Evolutionary conservation across 2,113 vertebrate species (phyloP).

Genomic region (Nothocercus julius): DNA sequence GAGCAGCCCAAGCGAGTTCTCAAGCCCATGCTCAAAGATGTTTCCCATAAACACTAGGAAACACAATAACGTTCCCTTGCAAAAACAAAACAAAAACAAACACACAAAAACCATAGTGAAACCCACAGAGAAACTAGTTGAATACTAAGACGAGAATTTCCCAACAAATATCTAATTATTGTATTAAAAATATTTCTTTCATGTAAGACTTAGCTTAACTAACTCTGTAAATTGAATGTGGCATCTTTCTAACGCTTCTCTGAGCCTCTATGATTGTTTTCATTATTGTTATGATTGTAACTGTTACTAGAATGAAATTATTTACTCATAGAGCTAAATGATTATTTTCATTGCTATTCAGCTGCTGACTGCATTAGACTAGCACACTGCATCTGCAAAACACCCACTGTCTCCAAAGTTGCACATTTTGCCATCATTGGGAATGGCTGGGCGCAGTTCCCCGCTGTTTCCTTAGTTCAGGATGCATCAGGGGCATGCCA

Average conservation of each 20-base stretch:
- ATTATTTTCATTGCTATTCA: constrained; percentile 67
- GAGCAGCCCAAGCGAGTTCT: not conserved
- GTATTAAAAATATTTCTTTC: constrained; percentile 58
- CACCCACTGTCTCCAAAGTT: not conserved
- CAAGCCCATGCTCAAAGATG: not conserved
- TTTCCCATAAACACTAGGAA: not conserved
- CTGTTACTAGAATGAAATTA: constrained; percentile 70
- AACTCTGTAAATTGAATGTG: constrained; percentile 73
- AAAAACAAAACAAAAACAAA: not conserved
- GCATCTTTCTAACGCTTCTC: constrained; percentile 62
- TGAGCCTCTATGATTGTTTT: constrained; percentile 70
- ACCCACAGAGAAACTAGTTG: not conserved
- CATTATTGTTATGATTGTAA: constrained; percentile 60
- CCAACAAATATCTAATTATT: constrained; percentile 57
- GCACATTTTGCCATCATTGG: not conserved
- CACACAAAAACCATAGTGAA: not conserved
- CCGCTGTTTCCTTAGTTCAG: not conserved
- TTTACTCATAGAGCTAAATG: constrained; percentile 63
- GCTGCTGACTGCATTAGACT: not conserved
- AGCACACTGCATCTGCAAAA: not conserved
- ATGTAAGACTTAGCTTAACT: constrained; percentile 67
- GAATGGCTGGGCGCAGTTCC: not conserved
- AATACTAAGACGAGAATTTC: constrained; percentile 28
- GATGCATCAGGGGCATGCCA: not conserved
- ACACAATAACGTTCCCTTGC: not conserved